Base-by-base conservation (phyloP, 2,888 invertebrate genomes). In the Perithous albicinctus region DNA sequence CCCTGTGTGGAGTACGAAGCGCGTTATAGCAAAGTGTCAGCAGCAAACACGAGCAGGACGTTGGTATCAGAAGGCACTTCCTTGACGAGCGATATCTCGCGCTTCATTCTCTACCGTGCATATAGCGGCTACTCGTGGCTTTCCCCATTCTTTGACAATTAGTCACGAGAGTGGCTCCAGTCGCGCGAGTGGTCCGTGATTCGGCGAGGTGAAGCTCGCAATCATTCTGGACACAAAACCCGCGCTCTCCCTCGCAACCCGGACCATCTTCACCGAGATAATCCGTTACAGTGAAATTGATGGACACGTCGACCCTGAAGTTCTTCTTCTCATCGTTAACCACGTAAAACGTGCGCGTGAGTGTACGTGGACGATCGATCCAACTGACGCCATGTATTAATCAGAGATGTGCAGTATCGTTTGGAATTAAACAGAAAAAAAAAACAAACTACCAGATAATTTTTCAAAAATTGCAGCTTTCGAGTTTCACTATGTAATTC, bases 1-100 rank as follows among this genome's bases (percentile, higher is more conserved):
- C 15, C 8, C 35, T 35, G 32, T 67, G 61, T 35, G 70, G 59
- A 29, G 48, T n/a, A 38, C 35, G 38, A 41, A 56, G 26, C 15
- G 35, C 54, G 23, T 35, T 38, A 78, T 46, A 61, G 48, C 46
- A 35, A 66, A 54, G 77, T 85, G 85, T 84, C 82, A 81, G 85
- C 85, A 82, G 82, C 91, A 90, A 92, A 90, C 90, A 89, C n/a
- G n/a, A 90, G 91, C 92, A 92, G 92, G 92, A 92, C 91, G 92
- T 91, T 87, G 87, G 88, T 90, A 90, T 90, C 90, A 90, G 90
- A 87, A 85, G 87, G 86, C 77, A 92, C 92, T 92, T 92, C 92
- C 92, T 92, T 90, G 87, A 88, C 89, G 85, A 86, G 78, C 67
- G 88, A 90, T 91, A 92, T 90, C 89, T 86, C 86, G 86, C 84